These are phyloP conservation scores for Scaptomyza tumidula DNA, from an alignment of 2,888 invertebrate genomes.

Conservation along the genomic window DNA sequence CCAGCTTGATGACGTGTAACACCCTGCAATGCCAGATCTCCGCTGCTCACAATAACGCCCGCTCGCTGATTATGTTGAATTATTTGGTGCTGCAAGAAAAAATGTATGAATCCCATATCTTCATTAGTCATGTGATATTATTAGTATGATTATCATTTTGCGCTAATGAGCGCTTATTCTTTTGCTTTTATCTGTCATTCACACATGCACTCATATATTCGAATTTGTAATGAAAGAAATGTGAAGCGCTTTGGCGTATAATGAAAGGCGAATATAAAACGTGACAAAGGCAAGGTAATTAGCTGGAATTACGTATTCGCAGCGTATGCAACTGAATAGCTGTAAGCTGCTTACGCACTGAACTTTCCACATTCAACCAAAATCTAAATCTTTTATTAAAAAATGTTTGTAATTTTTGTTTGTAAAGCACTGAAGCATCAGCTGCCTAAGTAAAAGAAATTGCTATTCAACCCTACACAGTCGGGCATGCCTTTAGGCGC, in stretches of 20 bases:
- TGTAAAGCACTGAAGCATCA: background rate
- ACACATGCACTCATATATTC: conserved; percentile 4
- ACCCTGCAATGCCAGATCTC: conserved; percentile 91
- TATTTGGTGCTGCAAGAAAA: conserved; percentile 88
- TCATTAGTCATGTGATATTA: conserved; percentile 17
- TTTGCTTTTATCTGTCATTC: conserved; percentile 20
- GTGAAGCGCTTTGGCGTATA: background rate
- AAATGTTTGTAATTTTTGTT: background rate
- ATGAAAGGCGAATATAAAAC: background rate
- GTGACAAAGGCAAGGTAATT: conserved; percentile 18
- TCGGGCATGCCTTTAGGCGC: conserved; percentile 5
- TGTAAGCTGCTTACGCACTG: conserved; percentile 6
- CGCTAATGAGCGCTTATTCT: conserved; percentile 28
- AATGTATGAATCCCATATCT: background rate
- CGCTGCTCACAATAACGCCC: conserved; percentile 94
- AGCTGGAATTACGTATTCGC: conserved; percentile 12
- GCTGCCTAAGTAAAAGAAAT: conserved; percentile 13
- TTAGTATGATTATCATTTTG: background rate
- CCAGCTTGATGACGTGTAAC: conserved; percentile 93
- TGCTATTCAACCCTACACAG: conserved; percentile 21
- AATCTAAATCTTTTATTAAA: background rate
- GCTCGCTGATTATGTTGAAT: conserved; percentile 94
- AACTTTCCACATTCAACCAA: background rate
- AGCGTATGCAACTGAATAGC: background rate
- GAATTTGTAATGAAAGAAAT: background rate